Evolutionary conservation across 35 echinoderm and acorn worm genomes (phyloP).

Genomic region (Hemicentrotus pulcherrimus): DNA sequence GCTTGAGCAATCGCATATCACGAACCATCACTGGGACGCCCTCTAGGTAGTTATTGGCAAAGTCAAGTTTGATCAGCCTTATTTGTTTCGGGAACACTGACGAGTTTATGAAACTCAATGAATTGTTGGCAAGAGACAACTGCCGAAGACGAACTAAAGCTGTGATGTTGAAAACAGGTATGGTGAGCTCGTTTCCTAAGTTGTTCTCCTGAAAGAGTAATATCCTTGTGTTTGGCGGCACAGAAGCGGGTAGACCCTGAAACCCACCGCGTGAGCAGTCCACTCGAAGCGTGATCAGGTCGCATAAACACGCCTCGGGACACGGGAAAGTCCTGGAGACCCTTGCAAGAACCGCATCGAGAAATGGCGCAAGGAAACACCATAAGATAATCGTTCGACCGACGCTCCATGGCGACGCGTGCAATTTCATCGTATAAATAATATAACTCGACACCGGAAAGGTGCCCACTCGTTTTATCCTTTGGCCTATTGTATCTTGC

Average conservation of each 20-base stretch:
- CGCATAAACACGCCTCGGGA: not conserved
- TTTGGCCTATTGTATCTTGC: not conserved
- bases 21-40: not conserved
- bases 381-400: not conserved
- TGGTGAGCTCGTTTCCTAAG: conserved; percentile 14
- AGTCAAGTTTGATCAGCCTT: conserved; percentile 16
- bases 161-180: conserved; percentile 22
- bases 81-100: conserved; percentile 8
- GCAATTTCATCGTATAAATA: not conserved
- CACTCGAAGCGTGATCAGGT: conserved; percentile 19
- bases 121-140: conserved; percentile 35
- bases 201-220: conserved; percentile 23
- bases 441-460: not conserved
- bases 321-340: conserved; percentile 25
- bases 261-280: conserved; percentile 2
- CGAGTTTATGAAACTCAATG: not conserved
- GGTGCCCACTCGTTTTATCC: not conserved
- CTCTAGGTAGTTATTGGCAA: conserved; percentile 5
- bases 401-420: not conserved
- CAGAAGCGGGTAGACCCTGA: not conserved
- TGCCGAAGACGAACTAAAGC: not conserved
- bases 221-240: not conserved
- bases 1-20: conserved; percentile 37
- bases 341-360: not conserved
- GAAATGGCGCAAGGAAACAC: not conserved